Base-by-base conservation (phyloP, 1,140 invertebrate genomes). In the Pseudomyrmex cubaensis region DNA sequence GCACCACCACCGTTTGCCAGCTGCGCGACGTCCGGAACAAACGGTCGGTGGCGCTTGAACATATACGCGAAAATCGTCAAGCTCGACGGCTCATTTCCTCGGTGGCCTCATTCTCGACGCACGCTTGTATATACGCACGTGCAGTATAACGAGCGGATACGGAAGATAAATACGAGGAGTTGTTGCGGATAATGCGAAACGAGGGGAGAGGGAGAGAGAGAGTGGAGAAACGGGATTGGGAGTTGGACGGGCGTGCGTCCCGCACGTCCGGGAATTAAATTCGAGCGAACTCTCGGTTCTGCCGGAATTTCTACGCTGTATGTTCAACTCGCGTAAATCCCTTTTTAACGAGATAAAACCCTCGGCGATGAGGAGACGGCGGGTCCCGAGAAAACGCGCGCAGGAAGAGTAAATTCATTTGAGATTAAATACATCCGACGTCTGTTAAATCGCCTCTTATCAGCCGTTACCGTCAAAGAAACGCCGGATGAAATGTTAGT, bases 281-380 rank as follows among this genome's bases (percentile, higher is more conserved):
- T 87, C 82, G 82, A 63, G 82, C 82, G 72, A 87, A 87, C 73
- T 87, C 82, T 78, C 82, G 50, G 85, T 57, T 86, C 69, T 61
- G 52, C 64, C 54, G 70, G 84, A 83, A 83, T 84, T 84, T 67
- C 74, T 75, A n/a, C 66, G 86, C 35, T 35, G 35, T 35, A 87
- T 87, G 75, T 78, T 87, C 82, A 70, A 83, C 70, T 83, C 67
- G 67, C 52, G 61, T 74, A 87, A 84, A 87, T 87, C 86, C 86
- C 74, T 78, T 87, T 87, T 87, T 87, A 87, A 87, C 82, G 86
- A 87, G 86, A 87, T 86, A 86, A 87, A 87, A 83, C 70, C 72
- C 61, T 67, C 61, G 61, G 57, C 54, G 80, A 82, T 75, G 70
- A 73, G 57, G 59, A 59, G 85, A 35, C 10, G 17, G 78, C 44